Percentiles rank a stretch among this genome's conserved stretches.
These are phyloP conservation scores for Muschampia plurimacula DNA, from an alignment of 2,888 invertebrate species.

Conservation along the genomic window DNA sequence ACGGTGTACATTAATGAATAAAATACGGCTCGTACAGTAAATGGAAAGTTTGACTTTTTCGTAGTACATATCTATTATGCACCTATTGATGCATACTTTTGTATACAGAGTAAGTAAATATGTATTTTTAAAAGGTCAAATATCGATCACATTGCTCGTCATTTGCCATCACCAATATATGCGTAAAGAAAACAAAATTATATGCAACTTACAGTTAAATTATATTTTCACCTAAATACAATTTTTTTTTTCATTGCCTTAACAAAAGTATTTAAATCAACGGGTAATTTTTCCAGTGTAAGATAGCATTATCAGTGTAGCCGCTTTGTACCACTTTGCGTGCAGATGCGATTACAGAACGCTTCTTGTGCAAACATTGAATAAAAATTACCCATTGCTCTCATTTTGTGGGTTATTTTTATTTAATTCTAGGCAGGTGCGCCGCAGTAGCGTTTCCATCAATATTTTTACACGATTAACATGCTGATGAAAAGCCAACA, in stretches of 20 bases:
- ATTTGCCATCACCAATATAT: no score
- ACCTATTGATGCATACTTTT: no score
- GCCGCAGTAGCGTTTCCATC: constrained; percentile 67
- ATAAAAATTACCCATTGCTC: constrained; percentile 67
- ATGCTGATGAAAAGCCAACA: constrained; percentile 85
- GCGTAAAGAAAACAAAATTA: no score
- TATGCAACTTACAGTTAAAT: no score
- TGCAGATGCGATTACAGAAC: constrained; percentile 23
- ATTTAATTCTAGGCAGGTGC: constrained; percentile 83
- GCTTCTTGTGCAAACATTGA: constrained; percentile 28
- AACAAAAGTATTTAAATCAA: constrained; percentile 12
- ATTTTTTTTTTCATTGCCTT: not conserved
- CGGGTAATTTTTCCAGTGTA: constrained; percentile 7
- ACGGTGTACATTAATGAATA: not conserved
- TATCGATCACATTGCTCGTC: no score
- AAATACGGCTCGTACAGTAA: not conserved
- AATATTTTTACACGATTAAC: constrained; percentile 84
- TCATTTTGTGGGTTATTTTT: constrained; percentile 79
- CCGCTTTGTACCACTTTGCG: constrained; percentile 8
- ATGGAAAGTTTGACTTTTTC: not conserved
- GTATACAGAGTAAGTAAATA: no score
- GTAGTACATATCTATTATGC: not conserved
- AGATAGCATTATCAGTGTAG: constrained; percentile 9
- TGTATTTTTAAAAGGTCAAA: no score
- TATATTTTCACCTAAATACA: no score